Evolutionary conservation across 2,797 vertebrate genomes (phyloP).

Genomic region (Sebastes oblongus): DNA sequence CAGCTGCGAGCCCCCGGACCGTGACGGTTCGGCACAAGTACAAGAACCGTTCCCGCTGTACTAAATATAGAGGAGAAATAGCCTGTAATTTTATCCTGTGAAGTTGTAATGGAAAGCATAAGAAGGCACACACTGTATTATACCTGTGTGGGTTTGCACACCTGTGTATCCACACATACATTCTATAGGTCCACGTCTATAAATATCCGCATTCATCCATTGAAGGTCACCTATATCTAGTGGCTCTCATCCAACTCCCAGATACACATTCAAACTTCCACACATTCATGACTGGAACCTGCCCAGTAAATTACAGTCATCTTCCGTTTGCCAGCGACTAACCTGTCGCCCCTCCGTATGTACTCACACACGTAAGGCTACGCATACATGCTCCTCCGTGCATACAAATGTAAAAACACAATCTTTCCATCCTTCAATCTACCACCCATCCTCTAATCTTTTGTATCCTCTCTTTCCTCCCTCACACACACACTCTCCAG

Average conservation of each 20-base stretch:
- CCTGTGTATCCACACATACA: not conserved
- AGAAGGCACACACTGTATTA: not conserved
- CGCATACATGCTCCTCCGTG: not conserved
- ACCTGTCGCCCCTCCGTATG: conserved; percentile 5
- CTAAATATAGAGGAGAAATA: not conserved
- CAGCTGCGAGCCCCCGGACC: not conserved
- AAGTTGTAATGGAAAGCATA: not conserved
- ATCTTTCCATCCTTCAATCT: conserved; percentile 47
- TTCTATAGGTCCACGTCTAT: conserved; percentile 12
- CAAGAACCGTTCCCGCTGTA: not conserved
- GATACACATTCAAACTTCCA: conserved; percentile 34
- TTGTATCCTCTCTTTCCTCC: conserved; percentile 19
- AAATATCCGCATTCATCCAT: conserved; percentile 30
- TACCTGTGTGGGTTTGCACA: not conserved
- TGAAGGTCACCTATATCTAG: conserved; percentile 35
- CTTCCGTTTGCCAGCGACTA: conserved; percentile 5
- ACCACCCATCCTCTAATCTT: conserved; percentile 52
- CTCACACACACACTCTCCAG: conserved; percentile 28
- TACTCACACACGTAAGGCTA: not conserved
- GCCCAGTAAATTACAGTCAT: conserved; percentile 48
- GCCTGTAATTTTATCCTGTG: not conserved
- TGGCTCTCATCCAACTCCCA: not conserved
- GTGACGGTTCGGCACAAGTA: not conserved
- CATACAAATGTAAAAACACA: conserved; percentile 51
- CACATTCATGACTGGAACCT: conserved; percentile 29